These are phyloP conservation scores for Drosophila kepulauana DNA, from an alignment of 1,140 invertebrate genomes.

Conservation along the genomic window DNA sequence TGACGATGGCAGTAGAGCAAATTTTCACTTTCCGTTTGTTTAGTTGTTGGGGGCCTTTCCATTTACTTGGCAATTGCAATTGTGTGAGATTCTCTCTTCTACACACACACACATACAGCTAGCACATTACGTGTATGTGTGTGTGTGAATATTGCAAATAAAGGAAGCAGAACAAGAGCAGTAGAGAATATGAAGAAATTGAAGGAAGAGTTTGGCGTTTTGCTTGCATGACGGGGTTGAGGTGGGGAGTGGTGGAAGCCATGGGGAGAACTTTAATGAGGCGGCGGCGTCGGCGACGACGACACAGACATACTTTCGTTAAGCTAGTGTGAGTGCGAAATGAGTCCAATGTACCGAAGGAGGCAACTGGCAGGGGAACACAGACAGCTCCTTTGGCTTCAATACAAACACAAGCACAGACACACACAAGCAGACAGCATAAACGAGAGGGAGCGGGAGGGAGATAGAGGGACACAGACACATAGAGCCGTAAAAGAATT, in stretches of 20 bases:
- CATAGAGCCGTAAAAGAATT: constrained; percentile 71
- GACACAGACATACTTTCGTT: constrained; percentile 66
- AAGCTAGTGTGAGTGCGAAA: constrained; percentile 58
- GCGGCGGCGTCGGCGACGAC: constrained; percentile 60
- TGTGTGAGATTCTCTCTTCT: constrained; percentile 39
- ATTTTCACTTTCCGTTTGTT: constrained; percentile 83
- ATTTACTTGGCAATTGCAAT: constrained; percentile 74
- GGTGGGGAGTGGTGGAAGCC: constrained; percentile 15
- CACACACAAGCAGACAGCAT: neutral
- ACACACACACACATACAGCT: constrained; percentile 1
- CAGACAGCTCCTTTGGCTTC: constrained; percentile 67
- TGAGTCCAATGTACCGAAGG: constrained; percentile 75
- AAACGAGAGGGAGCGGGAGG: constrained; percentile 10
- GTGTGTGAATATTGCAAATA: constrained; percentile 65
- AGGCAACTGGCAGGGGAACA: constrained; percentile 14
- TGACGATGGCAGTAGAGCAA: constrained; percentile 78
- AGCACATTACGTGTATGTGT: constrained; percentile 10
- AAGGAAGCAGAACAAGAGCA: constrained; percentile 78
- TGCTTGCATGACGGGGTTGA: constrained; percentile 14
- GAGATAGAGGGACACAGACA: constrained; percentile 52
- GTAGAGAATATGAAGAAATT: constrained; percentile 51
- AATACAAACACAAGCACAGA: constrained; percentile 42
- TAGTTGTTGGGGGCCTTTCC: constrained; percentile 77
- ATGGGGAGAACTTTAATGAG: constrained; percentile 75
- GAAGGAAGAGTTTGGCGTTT: constrained; percentile 75